Evolutionary conservation across 2,113 vertebrate species (phyloP).

Genomic region (Perca fluviatilis): DNA sequence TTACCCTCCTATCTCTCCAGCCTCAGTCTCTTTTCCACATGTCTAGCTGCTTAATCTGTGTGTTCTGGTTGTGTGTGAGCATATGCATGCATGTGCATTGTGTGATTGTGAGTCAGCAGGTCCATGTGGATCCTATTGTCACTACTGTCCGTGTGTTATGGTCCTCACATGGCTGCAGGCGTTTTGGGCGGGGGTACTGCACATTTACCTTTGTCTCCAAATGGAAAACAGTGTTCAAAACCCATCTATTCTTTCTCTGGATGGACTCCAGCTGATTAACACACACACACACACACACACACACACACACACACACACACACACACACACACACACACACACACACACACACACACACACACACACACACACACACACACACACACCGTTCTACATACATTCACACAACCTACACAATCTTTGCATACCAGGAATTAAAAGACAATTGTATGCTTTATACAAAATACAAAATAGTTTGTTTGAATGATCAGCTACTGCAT

Average conservation of each 20-base stretch:
- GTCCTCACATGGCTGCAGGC: constrained; percentile 31
- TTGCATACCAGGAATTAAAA: not conserved
- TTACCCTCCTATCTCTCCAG: constrained; percentile 48
- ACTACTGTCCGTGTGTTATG: constrained; percentile 32
- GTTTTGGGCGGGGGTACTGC: constrained; percentile 54
- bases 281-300: not conserved
- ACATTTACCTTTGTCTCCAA: constrained; percentile 61
- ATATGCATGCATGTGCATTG: constrained; percentile 38
- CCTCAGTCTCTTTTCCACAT: constrained; percentile 41
- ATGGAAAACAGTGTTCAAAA: not conserved
- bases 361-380: no score
- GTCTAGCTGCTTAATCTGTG: constrained; percentile 67
- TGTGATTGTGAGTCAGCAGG: constrained; percentile 46
- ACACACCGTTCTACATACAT: not conserved
- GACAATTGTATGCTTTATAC: not conserved
- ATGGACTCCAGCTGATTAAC: not conserved
- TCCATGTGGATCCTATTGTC: not conserved
- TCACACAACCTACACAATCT: not conserved
- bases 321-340: not conserved
- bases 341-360: not conserved
- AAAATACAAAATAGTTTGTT: not conserved
- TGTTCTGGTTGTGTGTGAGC: constrained; percentile 39
- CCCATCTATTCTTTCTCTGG: not conserved
- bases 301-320: not conserved
- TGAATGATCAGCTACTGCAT: not conserved